Conservation (phyloP, 2,797 vertebrate species). For the Sebastes variabilis region DNA sequence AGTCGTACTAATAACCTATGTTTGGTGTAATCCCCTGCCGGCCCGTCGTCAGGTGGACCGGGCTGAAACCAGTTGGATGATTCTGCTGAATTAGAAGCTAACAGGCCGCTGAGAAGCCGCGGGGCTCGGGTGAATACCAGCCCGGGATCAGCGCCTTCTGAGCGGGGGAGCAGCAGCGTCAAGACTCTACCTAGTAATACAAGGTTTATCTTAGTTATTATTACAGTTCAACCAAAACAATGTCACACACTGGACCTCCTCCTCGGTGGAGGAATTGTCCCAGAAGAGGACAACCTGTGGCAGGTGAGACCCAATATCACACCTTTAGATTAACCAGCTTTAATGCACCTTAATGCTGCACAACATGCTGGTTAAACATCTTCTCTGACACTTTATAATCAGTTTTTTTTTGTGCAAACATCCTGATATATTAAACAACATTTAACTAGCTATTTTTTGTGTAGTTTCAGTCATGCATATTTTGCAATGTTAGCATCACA, state of each 20-base stretch:
- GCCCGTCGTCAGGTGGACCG: conserved; percentile 34
- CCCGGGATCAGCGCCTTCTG: conserved; percentile 35
- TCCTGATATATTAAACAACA: not conserved
- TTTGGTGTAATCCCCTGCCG: not conserved
- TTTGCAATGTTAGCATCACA: conserved; percentile 27
- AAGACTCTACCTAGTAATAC: not conserved
- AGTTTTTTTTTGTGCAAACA: not conserved
- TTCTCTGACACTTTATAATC: not conserved
- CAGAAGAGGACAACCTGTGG: conserved; percentile 93
- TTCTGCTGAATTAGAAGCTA: conserved; percentile 32
- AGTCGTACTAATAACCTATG: not conserved
- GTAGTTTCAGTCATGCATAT: not conserved
- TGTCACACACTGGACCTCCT: conserved; percentile 94
- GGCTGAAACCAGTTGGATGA: conserved; percentile 37
- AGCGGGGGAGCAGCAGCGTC: not conserved
- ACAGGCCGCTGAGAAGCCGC: conserved; percentile 59
- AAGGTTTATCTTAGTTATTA: not conserved
- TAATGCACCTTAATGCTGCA: not conserved
- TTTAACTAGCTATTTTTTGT: not conserved
- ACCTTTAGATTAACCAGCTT: not conserved
- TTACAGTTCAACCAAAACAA: conserved; percentile 36
- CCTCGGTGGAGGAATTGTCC: conserved; percentile 96
- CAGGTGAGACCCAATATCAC: conserved; percentile 81
- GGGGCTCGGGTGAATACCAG: conserved; percentile 53
- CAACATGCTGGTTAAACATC: not conserved